Percentiles rank a stretch among this genome's conserved stretches.
Conservation (phyloP, 2,797 vertebrate species). For the Gymnoscopelus microlampas region DNA sequence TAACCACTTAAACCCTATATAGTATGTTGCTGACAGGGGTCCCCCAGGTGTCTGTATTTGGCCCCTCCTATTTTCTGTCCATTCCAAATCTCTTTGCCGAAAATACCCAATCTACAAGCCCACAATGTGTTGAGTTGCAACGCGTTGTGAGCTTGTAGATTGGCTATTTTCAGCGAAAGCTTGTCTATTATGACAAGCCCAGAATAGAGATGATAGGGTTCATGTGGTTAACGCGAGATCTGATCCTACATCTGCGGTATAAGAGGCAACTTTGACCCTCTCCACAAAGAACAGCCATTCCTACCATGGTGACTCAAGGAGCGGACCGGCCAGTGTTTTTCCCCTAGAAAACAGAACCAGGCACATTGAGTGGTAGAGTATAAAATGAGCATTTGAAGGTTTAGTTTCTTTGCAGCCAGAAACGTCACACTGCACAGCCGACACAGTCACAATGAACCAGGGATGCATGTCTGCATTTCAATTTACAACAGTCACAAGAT, state of each 20-base stretch:
- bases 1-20: too few relatives aligned
- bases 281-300: conserved; percentile 77
- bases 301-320: conserved; percentile 88
- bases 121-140: too few relatives aligned
- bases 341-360: conserved; percentile 84
- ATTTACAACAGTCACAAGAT: conserved; percentile 13
- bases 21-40: too few relatives aligned
- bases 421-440: not conserved
- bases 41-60: too few relatives aligned
- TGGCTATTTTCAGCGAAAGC: too few relatives aligned
- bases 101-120: too few relatives aligned
- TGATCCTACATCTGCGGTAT: conserved; percentile 44
- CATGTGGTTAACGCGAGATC: conserved; percentile 24
- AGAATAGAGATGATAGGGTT: too few relatives aligned
- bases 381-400: conserved; percentile 58
- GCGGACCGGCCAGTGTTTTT: conserved; percentile 84
- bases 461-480: not conserved
- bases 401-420: conserved; percentile 23
- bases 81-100: too few relatives aligned
- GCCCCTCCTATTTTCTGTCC: too few relatives aligned
- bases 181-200: too few relatives aligned
- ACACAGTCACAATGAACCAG: conserved; percentile 25
- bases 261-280: conserved; percentile 71
- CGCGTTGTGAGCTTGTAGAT: too few relatives aligned
- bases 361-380: conserved; percentile 55